phyloP scores from a whole-genome alignment of 2,797 vertebrate species.

The Eurystomus glaucurus region DNA sequence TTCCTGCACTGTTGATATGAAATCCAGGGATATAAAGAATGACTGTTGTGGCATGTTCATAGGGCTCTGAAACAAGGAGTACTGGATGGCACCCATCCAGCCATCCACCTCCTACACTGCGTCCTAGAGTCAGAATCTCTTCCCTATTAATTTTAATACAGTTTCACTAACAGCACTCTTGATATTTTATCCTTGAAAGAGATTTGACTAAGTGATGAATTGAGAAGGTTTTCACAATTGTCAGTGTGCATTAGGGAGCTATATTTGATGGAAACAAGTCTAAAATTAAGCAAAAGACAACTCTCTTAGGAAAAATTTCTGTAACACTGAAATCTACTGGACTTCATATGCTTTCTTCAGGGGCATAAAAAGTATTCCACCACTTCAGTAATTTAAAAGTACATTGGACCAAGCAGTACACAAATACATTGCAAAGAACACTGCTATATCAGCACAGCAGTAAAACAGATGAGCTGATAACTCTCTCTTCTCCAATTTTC shows the following conservation, averaged over 20 bases:
- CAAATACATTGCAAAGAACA: not conserved
- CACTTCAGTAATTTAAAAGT: not conserved
- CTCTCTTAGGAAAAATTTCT: not conserved
- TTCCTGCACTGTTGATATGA: not conserved
- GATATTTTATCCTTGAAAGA: not conserved
- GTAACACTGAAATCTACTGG: not conserved
- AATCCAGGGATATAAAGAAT: not conserved
- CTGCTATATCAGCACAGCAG: not conserved
- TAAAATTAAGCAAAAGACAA: constrained; percentile 10
- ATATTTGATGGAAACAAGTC: not conserved
- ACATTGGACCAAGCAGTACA: not conserved
- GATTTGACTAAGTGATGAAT: not conserved
- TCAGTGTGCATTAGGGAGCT: not conserved
- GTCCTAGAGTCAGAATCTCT: not conserved
- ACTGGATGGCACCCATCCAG: not conserved
- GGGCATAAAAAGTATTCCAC: not conserved
- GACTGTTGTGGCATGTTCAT: accelerated
- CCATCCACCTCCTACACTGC: not conserved
- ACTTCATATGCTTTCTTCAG: not conserved
- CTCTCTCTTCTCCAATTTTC: not conserved
- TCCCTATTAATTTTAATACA: not conserved
- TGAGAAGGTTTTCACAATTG: not conserved
- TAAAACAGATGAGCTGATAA: not conserved
- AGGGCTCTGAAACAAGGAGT: not conserved
- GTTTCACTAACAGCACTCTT: not conserved